phyloP scores from a whole-genome alignment of 2,888 invertebrate species.

The Nudaria mundana region DNA sequence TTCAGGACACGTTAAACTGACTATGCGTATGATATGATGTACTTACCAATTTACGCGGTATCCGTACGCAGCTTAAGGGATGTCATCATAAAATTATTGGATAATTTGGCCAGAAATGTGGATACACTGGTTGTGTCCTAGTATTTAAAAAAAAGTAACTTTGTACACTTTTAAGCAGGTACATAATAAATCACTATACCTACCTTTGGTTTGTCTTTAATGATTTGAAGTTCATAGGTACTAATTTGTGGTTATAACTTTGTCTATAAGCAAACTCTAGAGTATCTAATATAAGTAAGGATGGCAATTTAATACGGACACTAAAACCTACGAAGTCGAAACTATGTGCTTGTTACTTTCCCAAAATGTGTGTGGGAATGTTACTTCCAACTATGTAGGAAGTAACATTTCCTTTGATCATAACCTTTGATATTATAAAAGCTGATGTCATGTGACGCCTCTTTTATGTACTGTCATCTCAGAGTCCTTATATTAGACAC shows the following conservation, averaged over 20 bases:
- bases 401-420: slow-evolving; percentile 8
- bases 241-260: not conserved
- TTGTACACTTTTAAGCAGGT: too few relatives aligned
- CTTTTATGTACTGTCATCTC: slow-evolving; percentile 20
- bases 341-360: not conserved
- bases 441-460: slow-evolving; percentile 2
- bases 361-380: not conserved
- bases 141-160: too few relatives aligned
- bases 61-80: too few relatives aligned
- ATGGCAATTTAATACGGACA: not conserved
- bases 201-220: not conserved
- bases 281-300: not conserved
- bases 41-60: too few relatives aligned
- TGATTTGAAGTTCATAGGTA: not conserved
- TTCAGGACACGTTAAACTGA: too few relatives aligned
- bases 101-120: too few relatives aligned
- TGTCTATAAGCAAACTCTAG: not conserved
- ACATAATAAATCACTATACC: too few relatives aligned
- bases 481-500: slow-evolving; percentile 18
- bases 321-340: not conserved
- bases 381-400: slow-evolving; percentile 17
- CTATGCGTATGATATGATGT: too few relatives aligned
- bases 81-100: too few relatives aligned
- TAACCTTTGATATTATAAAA: slow-evolving; percentile 20
- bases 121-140: too few relatives aligned